Base-by-base conservation (phyloP, 2,113 vertebrate genomes). In the Dipodomys stephensi region DNA sequence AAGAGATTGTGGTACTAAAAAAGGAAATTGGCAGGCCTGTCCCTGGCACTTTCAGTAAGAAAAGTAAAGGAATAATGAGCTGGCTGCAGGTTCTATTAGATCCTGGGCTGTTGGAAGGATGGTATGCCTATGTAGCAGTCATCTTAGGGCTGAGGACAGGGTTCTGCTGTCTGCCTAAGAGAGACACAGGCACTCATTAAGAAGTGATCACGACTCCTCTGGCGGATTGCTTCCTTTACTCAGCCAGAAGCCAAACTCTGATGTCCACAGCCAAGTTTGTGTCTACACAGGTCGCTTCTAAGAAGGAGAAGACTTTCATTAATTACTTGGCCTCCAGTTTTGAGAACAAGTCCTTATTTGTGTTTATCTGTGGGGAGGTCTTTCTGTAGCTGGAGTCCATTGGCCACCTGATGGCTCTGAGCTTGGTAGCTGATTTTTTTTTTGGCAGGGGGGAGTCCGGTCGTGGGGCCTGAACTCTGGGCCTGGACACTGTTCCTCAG, bases 1-100 rank as follows among this genome's bases (percentile, higher is more conserved):
- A 87, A 91, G 95, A 95, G 64, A 92, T 94, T 73, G 76, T 96
- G 73, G 27, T 83, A 44, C 84, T 95, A 65, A 87, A 94, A 91
- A 86, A 94, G 81, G 94, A 92, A 94, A 77, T 90, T 84, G 91
- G 73, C 89, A 95, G 87, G 32, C 85, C 78, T 72, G 28, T 89
- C 67, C 32, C 23, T 96, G 90, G 73, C 35, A 92, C 46, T 90
- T 94, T 79, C 13, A 84, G 77, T 92, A 69, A 94, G 92, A 88
- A 94, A 87, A 86, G 85, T 94, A 91, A 82, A 74, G 35, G 83
- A 80, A 74, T 83, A 81, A 82, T 68, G 83, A 68, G 22, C 68
- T 95, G 84, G 6, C 71, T 77, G 79, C 30, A 27, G 83, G 88
- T 82, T 90, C 25, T 87, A 65, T 94, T 81, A 95, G 93, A 94